Evolutionary conservation across 2,797 vertebrate species (phyloP).

Genomic region (Crocodylus rhombifer): DNA sequence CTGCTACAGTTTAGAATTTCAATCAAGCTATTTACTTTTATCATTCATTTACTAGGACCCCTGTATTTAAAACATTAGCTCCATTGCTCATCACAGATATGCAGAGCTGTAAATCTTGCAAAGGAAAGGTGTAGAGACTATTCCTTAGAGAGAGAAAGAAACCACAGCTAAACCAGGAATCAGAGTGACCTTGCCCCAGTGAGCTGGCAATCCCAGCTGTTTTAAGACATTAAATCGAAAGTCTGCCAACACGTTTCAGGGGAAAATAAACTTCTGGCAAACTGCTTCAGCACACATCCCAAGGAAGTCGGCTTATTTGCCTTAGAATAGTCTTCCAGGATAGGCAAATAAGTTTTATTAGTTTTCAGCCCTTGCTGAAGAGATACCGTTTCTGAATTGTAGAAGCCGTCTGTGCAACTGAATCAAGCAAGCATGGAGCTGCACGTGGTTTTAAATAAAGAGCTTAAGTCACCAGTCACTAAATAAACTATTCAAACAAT

Average conservation of each 20-base stretch:
- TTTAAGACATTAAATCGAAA: not conserved
- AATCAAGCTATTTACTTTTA: conserved; percentile 3
- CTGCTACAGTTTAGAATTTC: conserved; percentile 16
- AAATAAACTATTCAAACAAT: conserved; percentile 43
- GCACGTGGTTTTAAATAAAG: conserved; percentile 69
- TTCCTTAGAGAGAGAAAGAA: not conserved
- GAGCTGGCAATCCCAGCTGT: not conserved
- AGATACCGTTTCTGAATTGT: conserved; percentile 19
- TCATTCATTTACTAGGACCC: conserved; percentile 13
- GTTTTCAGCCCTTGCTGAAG: conserved; percentile 19
- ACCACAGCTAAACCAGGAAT: not conserved
- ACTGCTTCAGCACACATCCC: not conserved
- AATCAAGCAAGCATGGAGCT: conserved; percentile 40
- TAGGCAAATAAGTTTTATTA: not conserved
- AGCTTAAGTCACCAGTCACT: conserved; percentile 22
- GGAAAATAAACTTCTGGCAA: fast-evolving
- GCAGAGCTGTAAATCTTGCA: conserved; percentile 37
- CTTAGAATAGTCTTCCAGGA: not conserved
- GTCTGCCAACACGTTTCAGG: fast-evolving
- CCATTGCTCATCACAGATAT: not conserved
- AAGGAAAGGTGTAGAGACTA: not conserved
- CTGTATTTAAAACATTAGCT: not conserved
- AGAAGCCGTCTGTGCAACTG: conserved; percentile 38
- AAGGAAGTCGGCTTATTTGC: not conserved
- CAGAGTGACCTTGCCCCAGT: not conserved